These are phyloP conservation scores for Exephanes ischioxanthus DNA, from an alignment of 2,888 invertebrate species.

Conservation along the genomic window DNA sequence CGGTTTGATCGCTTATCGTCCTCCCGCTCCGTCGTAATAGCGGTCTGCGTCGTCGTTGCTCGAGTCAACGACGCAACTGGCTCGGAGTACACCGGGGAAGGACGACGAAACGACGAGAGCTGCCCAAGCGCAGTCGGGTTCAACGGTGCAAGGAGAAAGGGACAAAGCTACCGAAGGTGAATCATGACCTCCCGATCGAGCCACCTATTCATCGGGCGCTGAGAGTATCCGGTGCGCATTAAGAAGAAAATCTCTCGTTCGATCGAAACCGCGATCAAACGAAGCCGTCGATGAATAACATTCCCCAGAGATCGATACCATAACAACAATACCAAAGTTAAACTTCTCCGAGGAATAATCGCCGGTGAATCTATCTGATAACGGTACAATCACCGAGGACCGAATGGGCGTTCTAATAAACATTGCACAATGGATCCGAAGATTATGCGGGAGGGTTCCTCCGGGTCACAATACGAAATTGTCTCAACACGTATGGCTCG, in stretches of 20 bases:
- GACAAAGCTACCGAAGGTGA: constrained; percentile 41
- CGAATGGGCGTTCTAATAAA: background rate
- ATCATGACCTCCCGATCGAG: constrained; percentile 59
- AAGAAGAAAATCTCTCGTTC: constrained; percentile 18
- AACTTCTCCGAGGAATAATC: constrained; percentile 4
- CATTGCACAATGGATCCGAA: constrained; percentile 50
- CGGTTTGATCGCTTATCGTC: constrained; percentile 68
- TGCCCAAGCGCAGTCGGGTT: constrained; percentile 30
- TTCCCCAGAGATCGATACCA: background rate
- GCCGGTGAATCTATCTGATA: constrained; percentile 28
- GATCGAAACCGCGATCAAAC: background rate
- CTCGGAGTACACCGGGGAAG: constrained; percentile 4
- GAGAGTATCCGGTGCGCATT: constrained; percentile 52
- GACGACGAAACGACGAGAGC: constrained; percentile 8
- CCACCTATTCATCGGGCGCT: constrained; percentile 51
- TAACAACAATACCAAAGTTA: constrained; percentile 23
- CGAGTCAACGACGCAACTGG: constrained; percentile 59
- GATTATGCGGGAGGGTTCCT: constrained; percentile 8
- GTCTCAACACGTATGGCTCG: constrained; percentile 30
- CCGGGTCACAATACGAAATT: constrained; percentile 34
- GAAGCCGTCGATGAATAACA: constrained; percentile 19
- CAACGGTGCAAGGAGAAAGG: constrained; percentile 62
- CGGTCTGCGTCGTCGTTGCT: constrained; percentile 46
- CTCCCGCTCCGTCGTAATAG: constrained; percentile 54
- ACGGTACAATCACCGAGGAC: constrained; percentile 26